Conservation (phyloP, 2,888 invertebrate genomes). For the Andrena haemorrhoa region DNA sequence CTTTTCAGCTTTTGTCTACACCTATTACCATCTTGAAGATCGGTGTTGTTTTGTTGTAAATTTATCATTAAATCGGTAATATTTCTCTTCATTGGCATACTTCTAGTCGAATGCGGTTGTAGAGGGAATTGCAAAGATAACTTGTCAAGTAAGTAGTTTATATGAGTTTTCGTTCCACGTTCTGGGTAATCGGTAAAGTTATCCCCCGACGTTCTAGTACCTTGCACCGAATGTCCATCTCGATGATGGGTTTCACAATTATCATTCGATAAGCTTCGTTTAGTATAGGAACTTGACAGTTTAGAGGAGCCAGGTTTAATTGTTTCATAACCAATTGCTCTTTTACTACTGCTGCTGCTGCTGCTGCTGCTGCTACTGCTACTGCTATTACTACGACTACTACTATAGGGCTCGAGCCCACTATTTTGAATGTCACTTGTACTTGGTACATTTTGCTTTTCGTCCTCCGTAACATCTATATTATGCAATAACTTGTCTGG, state of each 20-base stretch:
- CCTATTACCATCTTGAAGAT: constrained; percentile 67
- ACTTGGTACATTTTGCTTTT: constrained; percentile 31
- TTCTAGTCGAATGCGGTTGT: constrained; percentile 68
- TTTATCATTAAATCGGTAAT: constrained; percentile 76
- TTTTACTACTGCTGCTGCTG: constrained; percentile 29
- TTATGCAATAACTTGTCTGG: constrained; percentile 34
- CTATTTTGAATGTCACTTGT: constrained; percentile 37
- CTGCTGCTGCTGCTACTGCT: too few relatives aligned
- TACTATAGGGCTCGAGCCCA: constrained; percentile 17
- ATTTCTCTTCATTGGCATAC: constrained; percentile 55
- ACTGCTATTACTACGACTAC: too few relatives aligned
- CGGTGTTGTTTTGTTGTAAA: constrained; percentile 70
- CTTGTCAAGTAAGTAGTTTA: constrained; percentile 80
- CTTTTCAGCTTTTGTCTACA: constrained; percentile 68
- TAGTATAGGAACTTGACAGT: constrained; percentile 60
- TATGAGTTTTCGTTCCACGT: constrained; percentile 79
- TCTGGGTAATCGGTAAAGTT: constrained; percentile 63
- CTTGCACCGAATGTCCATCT: constrained; percentile 37
- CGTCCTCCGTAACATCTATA: constrained; percentile 27
- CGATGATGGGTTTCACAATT: constrained; percentile 53
- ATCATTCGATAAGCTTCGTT: constrained; percentile 52
- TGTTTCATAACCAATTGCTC: constrained; percentile 56
- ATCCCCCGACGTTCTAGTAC: constrained; percentile 20
- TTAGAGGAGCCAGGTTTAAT: constrained; percentile 70
- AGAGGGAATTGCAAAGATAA: constrained; percentile 75